Conservation (phyloP, 2,797 vertebrate species). For the Myotis vivesi region DNA sequence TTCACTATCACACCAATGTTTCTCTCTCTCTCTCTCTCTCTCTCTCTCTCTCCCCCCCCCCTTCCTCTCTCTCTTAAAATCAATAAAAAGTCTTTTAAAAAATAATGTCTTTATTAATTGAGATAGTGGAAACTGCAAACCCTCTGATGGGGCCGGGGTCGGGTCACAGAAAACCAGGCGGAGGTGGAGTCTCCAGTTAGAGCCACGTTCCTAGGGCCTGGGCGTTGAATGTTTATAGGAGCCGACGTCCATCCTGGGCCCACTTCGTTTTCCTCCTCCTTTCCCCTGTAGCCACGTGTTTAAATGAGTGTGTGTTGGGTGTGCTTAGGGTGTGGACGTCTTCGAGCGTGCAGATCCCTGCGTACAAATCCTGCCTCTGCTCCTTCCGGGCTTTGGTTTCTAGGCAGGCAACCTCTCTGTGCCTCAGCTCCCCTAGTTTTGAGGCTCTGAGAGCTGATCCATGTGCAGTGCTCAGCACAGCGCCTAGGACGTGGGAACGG, state of each 20-base stretch:
- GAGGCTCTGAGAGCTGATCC: background rate
- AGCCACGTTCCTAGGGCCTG: background rate
- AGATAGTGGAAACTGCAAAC: accelerated
- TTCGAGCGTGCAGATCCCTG: background rate
- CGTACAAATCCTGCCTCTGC: background rate
- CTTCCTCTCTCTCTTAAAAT: background rate
- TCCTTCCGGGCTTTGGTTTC: background rate
- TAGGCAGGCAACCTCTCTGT: background rate
- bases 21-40: background rate
- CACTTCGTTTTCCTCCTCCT: too few species aligned
- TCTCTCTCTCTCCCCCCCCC: too few species aligned
- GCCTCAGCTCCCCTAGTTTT: accelerated
- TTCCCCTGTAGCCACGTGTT: background rate
- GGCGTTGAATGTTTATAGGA: accelerated
- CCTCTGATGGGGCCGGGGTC: background rate
- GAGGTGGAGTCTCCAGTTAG: background rate
- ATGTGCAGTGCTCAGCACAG: accelerated
- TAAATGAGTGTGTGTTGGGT: background rate
- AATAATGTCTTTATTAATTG: background rate
- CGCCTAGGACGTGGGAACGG: accelerated
- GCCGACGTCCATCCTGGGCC: accelerated
- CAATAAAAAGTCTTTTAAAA: background rate
- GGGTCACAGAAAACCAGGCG: background rate
- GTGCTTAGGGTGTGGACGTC: background rate
- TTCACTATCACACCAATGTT: background rate